Evolutionary conservation across 2,888 invertebrate genomes (phyloP), one percentile per base, ranked within the genome.

Genomic region (Megalurothrips usitatus): DNA sequence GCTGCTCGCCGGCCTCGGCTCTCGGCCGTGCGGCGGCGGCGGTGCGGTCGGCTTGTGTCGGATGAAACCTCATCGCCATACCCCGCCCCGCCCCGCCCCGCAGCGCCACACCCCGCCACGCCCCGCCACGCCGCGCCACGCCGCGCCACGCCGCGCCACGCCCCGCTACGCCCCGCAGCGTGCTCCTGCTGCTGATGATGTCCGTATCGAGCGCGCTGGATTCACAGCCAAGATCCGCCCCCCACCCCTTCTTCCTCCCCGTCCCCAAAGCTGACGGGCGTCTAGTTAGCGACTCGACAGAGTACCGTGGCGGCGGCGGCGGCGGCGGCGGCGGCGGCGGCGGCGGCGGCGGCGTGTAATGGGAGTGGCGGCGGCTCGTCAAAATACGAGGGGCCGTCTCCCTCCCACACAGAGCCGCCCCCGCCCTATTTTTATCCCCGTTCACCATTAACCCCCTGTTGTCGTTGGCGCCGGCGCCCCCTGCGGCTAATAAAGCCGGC

Each of bases 141-240:
- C 17, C 58, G 14, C 58, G 19, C 58, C 17, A 58, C 58, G 58
- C 58, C 58, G 14, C 58, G 52, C 52, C 52, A 1, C 52, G 58
- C 58, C 58, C 11, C 58, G 58, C 58, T 17, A 12, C 34, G 17
- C 68, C n/a, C 11, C n/a, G n/a, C 68, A 23, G 23, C 68, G 68
- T 68, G 68, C 68, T 68, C 68, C 68, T 68, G 19, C n/a, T 19
- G 68, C 68, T 68, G 23, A 23, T 23, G 68, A 68, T 68, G 68
- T 23, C 23, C 23, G 68, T 68, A 68, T 68, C 68, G 68, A 68
- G 68, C 68, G 68, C 9, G 14, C 34, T 43, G 58, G 17, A 17
- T 14, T 19, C 19, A 17, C 58, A 9, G 58, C 58, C 58, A 52
- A 52, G 58, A 58, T 17, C 17, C 19, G 3, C 23, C 68, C 9